Evolutionary conservation across 2,113 vertebrate genomes (phyloP).

Genomic region (Sinocyclocheilus maitianheensis): DNA sequence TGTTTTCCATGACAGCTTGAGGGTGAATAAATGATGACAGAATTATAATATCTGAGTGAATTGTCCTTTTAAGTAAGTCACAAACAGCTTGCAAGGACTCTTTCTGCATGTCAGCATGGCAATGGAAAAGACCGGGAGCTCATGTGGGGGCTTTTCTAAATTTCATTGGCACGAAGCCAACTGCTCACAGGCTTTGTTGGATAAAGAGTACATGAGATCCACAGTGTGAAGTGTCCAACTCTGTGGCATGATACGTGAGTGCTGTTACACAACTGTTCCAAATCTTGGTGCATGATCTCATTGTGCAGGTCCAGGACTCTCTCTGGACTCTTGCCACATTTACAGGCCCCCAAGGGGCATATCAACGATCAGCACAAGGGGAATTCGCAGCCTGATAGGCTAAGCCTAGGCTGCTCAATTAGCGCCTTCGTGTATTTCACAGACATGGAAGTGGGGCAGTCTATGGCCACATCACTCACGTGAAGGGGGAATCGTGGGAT

Average conservation of each 20-base stretch:
- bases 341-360: slow-evolving; percentile 13
- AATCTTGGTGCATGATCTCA: slow-evolving; percentile 40
- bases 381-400: slow-evolving; percentile 38
- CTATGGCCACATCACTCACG: too few species aligned
- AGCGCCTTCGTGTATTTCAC: slow-evolving; percentile 25
- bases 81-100: not conserved
- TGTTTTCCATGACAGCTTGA: too few species aligned
- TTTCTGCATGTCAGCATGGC: slow-evolving; percentile 29
- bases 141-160: slow-evolving; percentile 30
- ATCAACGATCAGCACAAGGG: slow-evolving; percentile 18
- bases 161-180: slow-evolving; percentile 26
- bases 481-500: not conserved
- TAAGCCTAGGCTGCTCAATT: slow-evolving; percentile 35
- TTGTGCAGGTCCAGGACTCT: slow-evolving; percentile 11
- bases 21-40: not conserved
- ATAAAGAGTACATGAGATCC: slow-evolving; percentile 31
- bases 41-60: too few species aligned
- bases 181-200: slow-evolving; percentile 37
- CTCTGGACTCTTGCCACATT: slow-evolving; percentile 39
- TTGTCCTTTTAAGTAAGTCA: too few species aligned
- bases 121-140: slow-evolving; percentile 25
- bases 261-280: slow-evolving; percentile 48
- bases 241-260: slow-evolving; percentile 26
- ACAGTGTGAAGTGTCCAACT: slow-evolving; percentile 31
- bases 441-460: not conserved